A percentile compares a stretch with the other conserved stretches of the same genome.
These are phyloP conservation scores for Drosophila lacertosa DNA, from an alignment of 1,140 invertebrate genomes.

Conservation along the genomic window DNA sequence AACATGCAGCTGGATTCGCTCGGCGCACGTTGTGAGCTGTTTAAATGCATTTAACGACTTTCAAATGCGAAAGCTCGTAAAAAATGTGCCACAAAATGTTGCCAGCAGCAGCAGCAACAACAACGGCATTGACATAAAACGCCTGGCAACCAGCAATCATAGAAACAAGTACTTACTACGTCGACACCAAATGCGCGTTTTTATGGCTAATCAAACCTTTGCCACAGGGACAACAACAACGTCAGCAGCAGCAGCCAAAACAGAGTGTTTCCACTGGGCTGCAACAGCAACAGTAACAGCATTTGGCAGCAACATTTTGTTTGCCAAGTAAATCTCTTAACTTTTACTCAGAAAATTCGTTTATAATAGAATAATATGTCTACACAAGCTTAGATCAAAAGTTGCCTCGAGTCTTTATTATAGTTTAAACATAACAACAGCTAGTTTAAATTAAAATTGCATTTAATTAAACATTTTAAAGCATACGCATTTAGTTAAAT, in stretches of 20 bases:
- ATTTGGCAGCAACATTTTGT: neutral
- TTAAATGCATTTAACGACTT: conserved; percentile 76
- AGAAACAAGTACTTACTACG: conserved; percentile 62
- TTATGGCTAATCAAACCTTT: conserved; percentile 80
- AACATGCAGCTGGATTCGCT: conserved; percentile 28
- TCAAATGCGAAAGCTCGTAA: conserved; percentile 75
- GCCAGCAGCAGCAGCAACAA: too few species aligned
- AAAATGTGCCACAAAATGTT: conserved; percentile 32
- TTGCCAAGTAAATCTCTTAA: too few species aligned
- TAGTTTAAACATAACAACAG: too few species aligned
- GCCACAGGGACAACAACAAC: conserved; percentile 52
- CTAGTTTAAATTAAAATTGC: too few species aligned
- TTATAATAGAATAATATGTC: too few species aligned
- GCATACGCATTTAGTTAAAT: too few species aligned
- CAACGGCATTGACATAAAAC: conserved; percentile 46
- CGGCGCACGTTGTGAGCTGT: conserved; percentile 35
- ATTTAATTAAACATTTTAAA: too few species aligned
- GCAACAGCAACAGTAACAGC: conserved; percentile 1
- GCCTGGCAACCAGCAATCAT: conserved; percentile 54
- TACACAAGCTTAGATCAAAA: too few species aligned
- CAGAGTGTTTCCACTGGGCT: conserved; percentile 17
- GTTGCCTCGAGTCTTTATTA: too few species aligned
- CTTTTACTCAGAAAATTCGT: too few species aligned
- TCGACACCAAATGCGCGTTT: conserved; percentile 61
- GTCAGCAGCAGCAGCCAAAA: neutral